Evolutionary conservation across 2,888 invertebrate species (phyloP).

Genomic region (Lissocephala sabroskyi): DNA sequence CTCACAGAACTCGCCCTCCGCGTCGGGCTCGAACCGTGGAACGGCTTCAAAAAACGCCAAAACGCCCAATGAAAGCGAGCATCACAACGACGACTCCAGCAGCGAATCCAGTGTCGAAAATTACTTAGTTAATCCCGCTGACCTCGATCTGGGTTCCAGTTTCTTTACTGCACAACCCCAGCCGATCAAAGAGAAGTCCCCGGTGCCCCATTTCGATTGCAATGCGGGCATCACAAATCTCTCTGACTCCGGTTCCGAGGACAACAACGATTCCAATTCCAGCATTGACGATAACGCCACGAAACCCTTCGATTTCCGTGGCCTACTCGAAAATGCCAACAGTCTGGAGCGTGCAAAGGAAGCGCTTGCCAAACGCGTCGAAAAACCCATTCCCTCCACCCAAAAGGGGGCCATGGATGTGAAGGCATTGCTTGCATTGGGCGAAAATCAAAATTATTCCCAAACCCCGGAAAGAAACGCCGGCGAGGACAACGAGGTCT

Average conservation of each 20-base stretch:
- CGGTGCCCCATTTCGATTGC: conserved; percentile 68
- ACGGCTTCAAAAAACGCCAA: conserved; percentile 66
- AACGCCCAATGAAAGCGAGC: conserved; percentile 62
- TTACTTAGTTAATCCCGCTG: conserved; percentile 74
- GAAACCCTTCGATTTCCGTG: conserved; percentile 68
- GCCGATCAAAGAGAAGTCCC: conserved; percentile 35
- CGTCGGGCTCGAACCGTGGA: conserved; percentile 42
- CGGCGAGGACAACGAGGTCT: conserved; percentile 36
- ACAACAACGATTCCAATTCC: conserved; percentile 58
- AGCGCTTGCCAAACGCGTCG: conserved; percentile 52
- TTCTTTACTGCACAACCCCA: conserved; percentile 71
- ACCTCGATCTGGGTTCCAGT: conserved; percentile 75
- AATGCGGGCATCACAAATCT: conserved; percentile 66
- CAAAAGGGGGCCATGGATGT: conserved; percentile 73
- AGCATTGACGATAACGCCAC: conserved; percentile 47
- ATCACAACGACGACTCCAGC: conserved; percentile 35
- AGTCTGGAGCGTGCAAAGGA: conserved; percentile 78
- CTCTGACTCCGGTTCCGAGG: conserved; percentile 67
- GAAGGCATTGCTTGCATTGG: conserved; percentile 78
- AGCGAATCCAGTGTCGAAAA: conserved; percentile 73
- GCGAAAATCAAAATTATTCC: conserved; percentile 73
- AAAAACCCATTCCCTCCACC: conserved; percentile 15
- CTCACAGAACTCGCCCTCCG: conserved; percentile 57
- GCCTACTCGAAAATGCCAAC: conserved; percentile 76
- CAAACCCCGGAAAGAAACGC: no score